These are phyloP conservation scores for Atta texana DNA, from an alignment of 1,140 invertebrate species.

Conservation along the genomic window DNA sequence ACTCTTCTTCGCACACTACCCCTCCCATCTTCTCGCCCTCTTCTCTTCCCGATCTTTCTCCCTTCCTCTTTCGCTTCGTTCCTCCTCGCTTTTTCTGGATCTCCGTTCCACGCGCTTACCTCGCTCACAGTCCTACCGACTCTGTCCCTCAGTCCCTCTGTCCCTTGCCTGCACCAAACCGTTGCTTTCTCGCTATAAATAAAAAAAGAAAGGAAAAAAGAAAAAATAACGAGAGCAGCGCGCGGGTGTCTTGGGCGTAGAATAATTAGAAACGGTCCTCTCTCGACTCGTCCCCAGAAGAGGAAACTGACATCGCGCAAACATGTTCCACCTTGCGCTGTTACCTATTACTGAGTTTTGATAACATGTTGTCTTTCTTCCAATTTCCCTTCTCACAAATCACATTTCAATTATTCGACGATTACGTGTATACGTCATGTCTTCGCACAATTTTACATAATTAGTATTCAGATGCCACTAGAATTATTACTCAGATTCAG, in stretches of 20 bases:
- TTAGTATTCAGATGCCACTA: background rate
- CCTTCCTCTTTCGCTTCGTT: conserved; percentile 7
- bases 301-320: conserved; percentile 49
- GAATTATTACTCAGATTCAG: background rate
- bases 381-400: background rate
- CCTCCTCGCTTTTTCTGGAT: conserved; percentile 56
- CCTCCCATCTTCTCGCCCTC: conserved; percentile 33
- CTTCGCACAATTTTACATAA: background rate
- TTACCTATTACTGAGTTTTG: background rate
- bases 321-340: background rate
- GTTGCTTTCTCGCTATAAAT: conserved; percentile 68
- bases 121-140: conserved; percentile 27
- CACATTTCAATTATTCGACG: background rate
- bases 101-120: conserved; percentile 27
- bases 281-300: conserved; percentile 54
- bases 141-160: conserved; percentile 26
- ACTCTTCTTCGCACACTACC: conserved; percentile 64
- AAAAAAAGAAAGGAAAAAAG: conserved; percentile 61
- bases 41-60: background rate
- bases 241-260: conserved; percentile 72
- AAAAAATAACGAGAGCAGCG: conserved; percentile 65
- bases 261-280: conserved; percentile 74
- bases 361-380: background rate
- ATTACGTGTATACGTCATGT: background rate
- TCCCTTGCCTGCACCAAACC: conserved; percentile 60